Evolutionary conservation across 2,797 vertebrate genomes (phyloP).

Genomic region (Gymnopithys bicolor): DNA sequence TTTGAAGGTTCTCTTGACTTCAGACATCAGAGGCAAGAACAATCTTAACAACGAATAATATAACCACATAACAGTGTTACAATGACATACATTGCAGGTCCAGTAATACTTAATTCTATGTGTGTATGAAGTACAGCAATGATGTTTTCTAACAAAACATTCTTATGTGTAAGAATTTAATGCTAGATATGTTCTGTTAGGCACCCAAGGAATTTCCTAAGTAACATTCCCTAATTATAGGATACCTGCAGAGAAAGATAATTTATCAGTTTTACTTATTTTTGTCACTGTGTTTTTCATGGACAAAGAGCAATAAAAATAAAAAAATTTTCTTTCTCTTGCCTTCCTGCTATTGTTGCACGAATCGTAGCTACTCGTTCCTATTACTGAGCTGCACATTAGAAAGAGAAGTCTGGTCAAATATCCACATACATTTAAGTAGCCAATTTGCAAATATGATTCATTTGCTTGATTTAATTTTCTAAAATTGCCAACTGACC

Average conservation of each 20-base stretch:
- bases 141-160: neutral
- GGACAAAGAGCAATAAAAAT: neutral
- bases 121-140: neutral
- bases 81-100: neutral
- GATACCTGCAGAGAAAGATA: neutral
- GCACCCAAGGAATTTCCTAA: neutral
- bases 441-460: conserved; percentile 22
- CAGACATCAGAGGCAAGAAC: neutral
- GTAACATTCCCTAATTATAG: neutral
- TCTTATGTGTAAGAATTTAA: neutral
- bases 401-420: neutral
- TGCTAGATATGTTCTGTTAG: neutral
- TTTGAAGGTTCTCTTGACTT: neutral
- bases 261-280: neutral
- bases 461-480: conserved; percentile 33
- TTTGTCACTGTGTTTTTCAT: neutral
- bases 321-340: neutral
- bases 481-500: conserved; percentile 23
- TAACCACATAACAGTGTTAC: neutral
- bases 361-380: neutral
- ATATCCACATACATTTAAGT: neutral
- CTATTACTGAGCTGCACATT: neutral
- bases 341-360: neutral
- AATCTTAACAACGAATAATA: neutral
- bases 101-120: neutral